A percentile compares a stretch with the other conserved stretches of the same genome.
phyloP scores from a whole-genome alignment of 2,797 vertebrate species.

The Merluccius polli region DNA sequence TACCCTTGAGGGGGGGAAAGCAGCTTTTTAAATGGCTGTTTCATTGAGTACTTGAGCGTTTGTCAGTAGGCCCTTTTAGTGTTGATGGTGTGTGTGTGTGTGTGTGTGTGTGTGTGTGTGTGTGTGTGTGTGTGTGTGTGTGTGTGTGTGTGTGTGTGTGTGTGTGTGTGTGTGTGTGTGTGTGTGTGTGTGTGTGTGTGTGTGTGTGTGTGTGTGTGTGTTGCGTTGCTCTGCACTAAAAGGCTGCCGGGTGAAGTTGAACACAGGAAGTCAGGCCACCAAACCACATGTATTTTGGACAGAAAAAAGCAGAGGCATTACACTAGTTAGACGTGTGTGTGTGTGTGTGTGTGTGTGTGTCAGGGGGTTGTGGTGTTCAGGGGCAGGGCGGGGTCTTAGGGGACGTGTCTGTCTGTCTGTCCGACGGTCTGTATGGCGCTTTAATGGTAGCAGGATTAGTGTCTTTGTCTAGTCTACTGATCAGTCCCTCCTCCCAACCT shows the following conservation, averaged over 20 bases:
- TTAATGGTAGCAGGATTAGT: constrained; percentile 63
- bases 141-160: too few species aligned
- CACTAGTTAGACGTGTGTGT: not conserved
- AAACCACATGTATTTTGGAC: not conserved
- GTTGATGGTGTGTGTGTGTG: not conserved
- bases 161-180: too few species aligned
- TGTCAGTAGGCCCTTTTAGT: constrained; percentile 25
- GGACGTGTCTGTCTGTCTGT: constrained; percentile 16
- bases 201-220: not conserved
- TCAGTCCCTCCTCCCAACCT: constrained; percentile 32
- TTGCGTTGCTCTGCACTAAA: constrained; percentile 7
- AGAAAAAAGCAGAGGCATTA: not conserved
- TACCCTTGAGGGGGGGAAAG: constrained; percentile 12
- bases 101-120: not conserved
- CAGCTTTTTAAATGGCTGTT: constrained; percentile 15
- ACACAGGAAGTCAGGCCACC: not conserved
- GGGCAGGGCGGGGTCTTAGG: constrained; percentile 30
- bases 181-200: too few species aligned
- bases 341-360: not conserved
- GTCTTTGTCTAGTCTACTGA: constrained; percentile 63
- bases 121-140: too few species aligned
- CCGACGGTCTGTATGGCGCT: constrained; percentile 39
- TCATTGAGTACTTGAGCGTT: constrained; percentile 16
- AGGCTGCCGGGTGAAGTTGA: not conserved
- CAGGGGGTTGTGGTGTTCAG: not conserved